These are phyloP conservation scores for Trematocara marginatum DNA, from an alignment of 2,113 vertebrate species.

Conservation along the genomic window DNA sequence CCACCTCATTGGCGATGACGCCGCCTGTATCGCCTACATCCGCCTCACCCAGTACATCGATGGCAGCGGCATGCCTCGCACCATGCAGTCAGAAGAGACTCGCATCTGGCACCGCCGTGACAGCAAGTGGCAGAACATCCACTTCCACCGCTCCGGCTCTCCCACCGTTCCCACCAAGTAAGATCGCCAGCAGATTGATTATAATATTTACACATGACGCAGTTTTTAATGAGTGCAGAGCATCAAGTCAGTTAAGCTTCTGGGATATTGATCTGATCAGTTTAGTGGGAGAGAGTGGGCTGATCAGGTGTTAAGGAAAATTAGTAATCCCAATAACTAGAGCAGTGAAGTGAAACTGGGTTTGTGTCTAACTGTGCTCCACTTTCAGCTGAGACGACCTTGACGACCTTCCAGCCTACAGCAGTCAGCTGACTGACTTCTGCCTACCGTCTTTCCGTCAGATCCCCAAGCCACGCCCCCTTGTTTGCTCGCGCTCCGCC, in stretches of 20 bases:
- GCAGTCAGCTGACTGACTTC: constrained; percentile 37
- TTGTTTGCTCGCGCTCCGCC: constrained; percentile 38
- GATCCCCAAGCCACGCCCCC: constrained; percentile 10
- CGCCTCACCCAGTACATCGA: not conserved
- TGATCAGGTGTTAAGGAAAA: not conserved
- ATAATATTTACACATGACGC: not conserved
- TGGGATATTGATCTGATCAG: not conserved
- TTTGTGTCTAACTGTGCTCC: not conserved
- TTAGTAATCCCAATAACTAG: not conserved
- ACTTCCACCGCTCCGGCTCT: not conserved
- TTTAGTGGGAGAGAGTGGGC: not conserved
- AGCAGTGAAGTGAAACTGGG: not conserved
- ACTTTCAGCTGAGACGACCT: constrained; percentile 50
- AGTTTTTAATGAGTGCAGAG: not conserved
- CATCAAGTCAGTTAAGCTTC: not conserved
- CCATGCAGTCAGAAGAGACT: not conserved
- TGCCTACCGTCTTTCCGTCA: constrained; percentile 23
- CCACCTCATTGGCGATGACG: not conserved
- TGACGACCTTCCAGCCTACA: constrained; percentile 23
- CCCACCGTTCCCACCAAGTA: not conserved
- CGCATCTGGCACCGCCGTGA: not conserved
- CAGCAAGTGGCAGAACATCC: not conserved
- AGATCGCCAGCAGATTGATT: not conserved
- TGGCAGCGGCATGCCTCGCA: not conserved
- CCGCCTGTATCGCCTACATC: not conserved